phyloP scores from a whole-genome alignment of 2,797 vertebrate species.

The Triplophysa yarkandensis region DNA sequence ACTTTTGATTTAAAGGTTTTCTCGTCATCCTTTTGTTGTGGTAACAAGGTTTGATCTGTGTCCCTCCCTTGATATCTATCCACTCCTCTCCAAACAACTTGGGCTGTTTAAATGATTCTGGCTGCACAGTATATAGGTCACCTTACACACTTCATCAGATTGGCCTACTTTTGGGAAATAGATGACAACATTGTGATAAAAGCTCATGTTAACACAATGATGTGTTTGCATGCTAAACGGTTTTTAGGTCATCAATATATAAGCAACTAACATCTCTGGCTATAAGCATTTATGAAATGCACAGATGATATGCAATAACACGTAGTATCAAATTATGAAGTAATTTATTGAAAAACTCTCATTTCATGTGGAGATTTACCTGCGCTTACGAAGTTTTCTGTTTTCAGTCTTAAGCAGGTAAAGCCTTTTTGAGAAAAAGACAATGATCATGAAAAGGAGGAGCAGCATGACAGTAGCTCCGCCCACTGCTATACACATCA shows the following conservation, averaged over 20 bases:
- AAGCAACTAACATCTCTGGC: background rate
- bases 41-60: background rate
- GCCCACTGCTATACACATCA: slow-evolving; percentile 90
- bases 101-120: slow-evolving; percentile 44
- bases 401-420: slow-evolving; percentile 95
- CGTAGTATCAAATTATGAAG: background rate
- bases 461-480: slow-evolving; percentile 84
- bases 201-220: slow-evolving; percentile 10
- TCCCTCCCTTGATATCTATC: background rate
- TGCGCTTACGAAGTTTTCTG: slow-evolving; percentile 88
- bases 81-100: background rate
- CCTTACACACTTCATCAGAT: slow-evolving; percentile 21
- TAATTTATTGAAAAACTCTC: background rate
- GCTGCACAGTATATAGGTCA: slow-evolving; percentile 54
- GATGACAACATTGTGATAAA: slow-evolving; percentile 28
- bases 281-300: no score
- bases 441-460: slow-evolving; percentile 93
- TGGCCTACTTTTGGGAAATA: slow-evolving; percentile 45
- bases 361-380: slow-evolving; percentile 70
- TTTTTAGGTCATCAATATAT: background rate
- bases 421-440: slow-evolving; percentile 97
- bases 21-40: background rate
- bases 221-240: background rate
- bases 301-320: background rate
- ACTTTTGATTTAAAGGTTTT: no score